Percentiles rank a stretch among this genome's conserved stretches.
Conservation (phyloP, 92 coral and sea anemone genomes). For the Phenganax stokvisi region DNA sequence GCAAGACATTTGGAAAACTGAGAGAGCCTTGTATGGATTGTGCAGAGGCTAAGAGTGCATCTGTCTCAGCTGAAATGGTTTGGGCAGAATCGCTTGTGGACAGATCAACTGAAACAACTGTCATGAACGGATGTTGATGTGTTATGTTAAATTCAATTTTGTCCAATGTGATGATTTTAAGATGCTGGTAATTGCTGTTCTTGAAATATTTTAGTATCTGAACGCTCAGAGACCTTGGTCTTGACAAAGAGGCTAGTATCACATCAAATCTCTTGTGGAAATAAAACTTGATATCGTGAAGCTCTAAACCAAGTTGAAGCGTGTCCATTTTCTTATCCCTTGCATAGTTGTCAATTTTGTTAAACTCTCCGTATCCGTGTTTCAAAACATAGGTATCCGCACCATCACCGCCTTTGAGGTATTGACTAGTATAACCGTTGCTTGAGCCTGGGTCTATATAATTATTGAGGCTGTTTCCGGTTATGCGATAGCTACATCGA, state of each 20-base stretch:
- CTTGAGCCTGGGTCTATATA: slow-evolving; percentile 56
- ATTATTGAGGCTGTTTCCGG: slow-evolving; percentile 45
- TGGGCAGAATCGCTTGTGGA: background rate
- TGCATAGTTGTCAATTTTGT: slow-evolving; percentile 43
- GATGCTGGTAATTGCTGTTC: slow-evolving; percentile 39
- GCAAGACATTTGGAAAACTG: too few relatives aligned
- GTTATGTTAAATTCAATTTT: background rate
- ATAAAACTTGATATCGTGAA: slow-evolving; percentile 34
- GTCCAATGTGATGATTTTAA: slow-evolving; percentile 33
- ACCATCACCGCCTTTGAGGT: slow-evolving; percentile 39
- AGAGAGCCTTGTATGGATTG: too few relatives aligned
- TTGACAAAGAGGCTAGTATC: slow-evolving; percentile 34
- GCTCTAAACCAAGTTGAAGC: slow-evolving; percentile 44
- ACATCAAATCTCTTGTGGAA: slow-evolving; percentile 40
- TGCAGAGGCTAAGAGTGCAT: too few relatives aligned
- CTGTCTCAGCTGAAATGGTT: background rate
- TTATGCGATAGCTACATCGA: slow-evolving; percentile 46
- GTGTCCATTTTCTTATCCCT: slow-evolving; percentile 19
- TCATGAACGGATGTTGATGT: background rate
- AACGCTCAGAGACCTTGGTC: slow-evolving; percentile 44
- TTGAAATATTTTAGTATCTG: slow-evolving; percentile 22
- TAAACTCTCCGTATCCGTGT: slow-evolving; percentile 55
- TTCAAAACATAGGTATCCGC: slow-evolving; percentile 49
- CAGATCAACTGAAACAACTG: background rate
- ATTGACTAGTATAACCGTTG: slow-evolving; percentile 46